phyloP scores from a whole-genome alignment of 2,888 invertebrate genomes.

The Rhopalosiphum nymphaeae region DNA sequence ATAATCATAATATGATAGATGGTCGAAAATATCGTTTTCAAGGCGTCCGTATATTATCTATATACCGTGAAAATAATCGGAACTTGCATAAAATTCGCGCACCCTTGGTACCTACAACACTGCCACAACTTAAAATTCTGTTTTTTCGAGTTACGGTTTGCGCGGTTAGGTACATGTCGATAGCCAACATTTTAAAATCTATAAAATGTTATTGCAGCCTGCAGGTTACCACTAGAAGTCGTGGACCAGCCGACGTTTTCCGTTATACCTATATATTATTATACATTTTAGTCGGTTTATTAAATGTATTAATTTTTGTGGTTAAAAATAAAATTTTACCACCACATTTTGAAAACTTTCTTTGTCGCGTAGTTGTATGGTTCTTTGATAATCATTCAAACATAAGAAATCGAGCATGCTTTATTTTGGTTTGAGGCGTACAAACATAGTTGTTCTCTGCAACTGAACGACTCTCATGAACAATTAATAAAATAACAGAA shows the following conservation, averaged over 20 bases:
- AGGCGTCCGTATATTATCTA: not conserved
- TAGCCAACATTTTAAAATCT: not conserved
- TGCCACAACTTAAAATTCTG: not conserved
- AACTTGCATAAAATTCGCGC: not conserved
- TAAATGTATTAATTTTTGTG: not conserved
- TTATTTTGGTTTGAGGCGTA: not conserved
- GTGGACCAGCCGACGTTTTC: not conserved
- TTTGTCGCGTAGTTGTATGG: not conserved
- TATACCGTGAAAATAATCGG: not conserved
- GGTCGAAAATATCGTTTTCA: not conserved
- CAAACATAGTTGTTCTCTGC: not conserved
- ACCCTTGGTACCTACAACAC: not conserved
- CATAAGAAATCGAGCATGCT: not conserved
- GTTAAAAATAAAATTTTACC: not conserved
- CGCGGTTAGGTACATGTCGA: not conserved
- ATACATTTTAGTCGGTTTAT: not conserved
- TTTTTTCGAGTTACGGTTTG: not conserved
- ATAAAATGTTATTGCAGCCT: not conserved
- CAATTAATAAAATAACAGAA: not conserved
- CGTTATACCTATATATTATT: not conserved
- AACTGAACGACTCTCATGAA: not conserved
- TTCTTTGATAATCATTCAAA: not conserved
- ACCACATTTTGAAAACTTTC: not conserved
- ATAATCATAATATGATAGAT: slow-evolving; percentile 15
- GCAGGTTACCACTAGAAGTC: not conserved